Evolutionary conservation across 2,113 vertebrate species (phyloP).

Genomic region (Etheostoma cragini): DNA sequence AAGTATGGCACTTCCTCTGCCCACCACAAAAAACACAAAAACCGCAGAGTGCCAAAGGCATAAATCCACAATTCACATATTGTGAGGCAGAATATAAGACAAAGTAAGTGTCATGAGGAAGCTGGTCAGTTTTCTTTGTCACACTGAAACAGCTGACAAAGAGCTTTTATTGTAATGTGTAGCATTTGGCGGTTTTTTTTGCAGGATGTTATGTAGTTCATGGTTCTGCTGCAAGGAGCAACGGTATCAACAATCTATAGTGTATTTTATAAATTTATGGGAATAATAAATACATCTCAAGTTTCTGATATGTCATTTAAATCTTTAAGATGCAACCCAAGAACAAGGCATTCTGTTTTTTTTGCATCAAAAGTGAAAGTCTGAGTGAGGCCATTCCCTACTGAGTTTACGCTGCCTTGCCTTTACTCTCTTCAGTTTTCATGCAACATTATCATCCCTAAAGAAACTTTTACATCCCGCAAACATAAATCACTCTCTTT

Average conservation of each 20-base stretch:
- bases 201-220: background rate
- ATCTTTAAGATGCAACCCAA: background rate
- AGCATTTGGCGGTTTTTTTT: background rate
- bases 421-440: constrained; percentile 8
- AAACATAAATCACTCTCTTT: constrained; percentile 47
- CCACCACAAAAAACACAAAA: constrained; percentile 45
- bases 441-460: constrained; percentile 31
- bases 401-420: background rate
- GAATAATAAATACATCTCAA: background rate
- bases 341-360: background rate
- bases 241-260: background rate
- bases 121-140: constrained; percentile 20
- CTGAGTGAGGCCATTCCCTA: background rate
- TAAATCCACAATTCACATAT: constrained; percentile 41
- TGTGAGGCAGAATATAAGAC: constrained; percentile 31
- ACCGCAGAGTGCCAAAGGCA: constrained; percentile 30
- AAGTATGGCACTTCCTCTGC: constrained; percentile 50
- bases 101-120: constrained; percentile 21
- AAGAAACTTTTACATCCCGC: constrained; percentile 16
- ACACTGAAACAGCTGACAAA: constrained; percentile 41
- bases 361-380: constrained; percentile 7
- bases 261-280: background rate
- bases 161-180: constrained; percentile 24
- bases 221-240: background rate
- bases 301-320: background rate